Evolutionary conservation across 2,113 vertebrate species (phyloP).

Genomic region (Lepidiolamprologus cunningtoni): DNA sequence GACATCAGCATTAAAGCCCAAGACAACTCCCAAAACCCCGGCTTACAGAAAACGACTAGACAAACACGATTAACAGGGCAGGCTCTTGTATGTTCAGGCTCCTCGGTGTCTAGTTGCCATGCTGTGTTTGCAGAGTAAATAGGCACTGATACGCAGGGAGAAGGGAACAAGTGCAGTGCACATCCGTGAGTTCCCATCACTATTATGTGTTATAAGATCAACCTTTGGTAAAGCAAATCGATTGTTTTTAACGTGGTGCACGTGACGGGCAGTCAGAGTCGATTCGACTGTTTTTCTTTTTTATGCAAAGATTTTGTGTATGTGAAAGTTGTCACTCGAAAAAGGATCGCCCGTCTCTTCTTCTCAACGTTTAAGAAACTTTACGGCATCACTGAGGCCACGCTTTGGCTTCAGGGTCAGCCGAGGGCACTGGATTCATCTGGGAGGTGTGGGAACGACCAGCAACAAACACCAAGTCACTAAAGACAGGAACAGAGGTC

Average conservation of each 20-base stretch:
- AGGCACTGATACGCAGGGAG: background rate
- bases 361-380: background rate
- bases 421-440: background rate
- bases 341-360: background rate
- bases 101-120: background rate
- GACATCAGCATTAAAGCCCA: background rate
- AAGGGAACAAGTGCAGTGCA: background rate
- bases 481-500: background rate
- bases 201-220: background rate
- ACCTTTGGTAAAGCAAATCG: background rate
- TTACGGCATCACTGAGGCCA: background rate
- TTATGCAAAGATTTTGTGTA: background rate
- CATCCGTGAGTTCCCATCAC: background rate
- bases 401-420: background rate
- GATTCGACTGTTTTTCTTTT: background rate
- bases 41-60: background rate
- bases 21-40: background rate
- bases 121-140: slow-evolving; percentile 31
- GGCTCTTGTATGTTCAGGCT: background rate
- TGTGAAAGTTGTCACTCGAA: background rate
- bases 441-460: background rate
- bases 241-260: background rate
- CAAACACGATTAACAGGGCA: background rate
- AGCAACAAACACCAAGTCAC: background rate
- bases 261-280: background rate